phyloP scores from a whole-genome alignment of 2,888 invertebrate species.

The Gasteruption jaculator region DNA sequence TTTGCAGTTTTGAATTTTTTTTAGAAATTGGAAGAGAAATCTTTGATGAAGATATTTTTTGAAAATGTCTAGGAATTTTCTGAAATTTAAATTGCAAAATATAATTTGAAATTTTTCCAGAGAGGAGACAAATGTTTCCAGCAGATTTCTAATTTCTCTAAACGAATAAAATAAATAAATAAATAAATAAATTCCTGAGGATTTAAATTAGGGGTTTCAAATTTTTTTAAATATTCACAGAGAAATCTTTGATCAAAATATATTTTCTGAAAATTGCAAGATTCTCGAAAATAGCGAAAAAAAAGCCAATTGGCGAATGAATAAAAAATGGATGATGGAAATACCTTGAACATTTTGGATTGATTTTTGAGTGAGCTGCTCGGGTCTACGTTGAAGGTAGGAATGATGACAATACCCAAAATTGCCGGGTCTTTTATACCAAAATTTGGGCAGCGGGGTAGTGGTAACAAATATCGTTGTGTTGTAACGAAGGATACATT shows the following conservation, averaged over 20 bases:
- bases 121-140: too few species aligned
- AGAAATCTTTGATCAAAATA: not conserved
- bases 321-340: not conserved
- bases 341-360: constrained; percentile 26
- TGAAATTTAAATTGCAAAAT: too few species aligned
- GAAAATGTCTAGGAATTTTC: too few species aligned
- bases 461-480: too few species aligned
- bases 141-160: too few species aligned
- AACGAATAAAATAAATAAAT: too few species aligned
- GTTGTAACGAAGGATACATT: constrained; percentile 2
- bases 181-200: too few species aligned
- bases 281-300: not conserved
- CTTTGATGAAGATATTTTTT: too few species aligned
- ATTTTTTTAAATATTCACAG: too few species aligned
- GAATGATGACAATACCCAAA: constrained; percentile 21
- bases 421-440: constrained; percentile 24
- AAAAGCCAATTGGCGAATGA: not conserved
- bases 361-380: constrained; percentile 12
- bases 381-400: constrained; percentile 19
- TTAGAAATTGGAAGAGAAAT: too few species aligned
- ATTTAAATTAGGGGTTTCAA: too few species aligned
- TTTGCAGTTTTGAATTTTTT: not conserved
- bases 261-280: not conserved
- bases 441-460: constrained; percentile 17
- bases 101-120: too few species aligned